phyloP scores from a whole-genome alignment of 2,797 vertebrate genomes.

The Anomalospiza imberbis region DNA sequence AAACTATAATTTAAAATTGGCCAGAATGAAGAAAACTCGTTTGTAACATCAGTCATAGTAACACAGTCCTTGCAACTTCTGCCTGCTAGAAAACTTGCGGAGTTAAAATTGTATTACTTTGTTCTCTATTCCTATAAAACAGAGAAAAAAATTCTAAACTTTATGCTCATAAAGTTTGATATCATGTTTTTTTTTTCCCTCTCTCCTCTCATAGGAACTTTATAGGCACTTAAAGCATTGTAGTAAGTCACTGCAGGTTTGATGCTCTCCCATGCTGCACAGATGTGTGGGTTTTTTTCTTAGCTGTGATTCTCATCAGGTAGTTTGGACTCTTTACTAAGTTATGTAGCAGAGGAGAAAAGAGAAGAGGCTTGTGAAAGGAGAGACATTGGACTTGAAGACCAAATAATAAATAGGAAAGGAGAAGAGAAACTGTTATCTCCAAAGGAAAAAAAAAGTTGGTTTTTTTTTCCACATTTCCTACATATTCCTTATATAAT shows the following conservation, averaged over 20 bases:
- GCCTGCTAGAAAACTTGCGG: background rate
- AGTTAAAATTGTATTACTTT: background rate
- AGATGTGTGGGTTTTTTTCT: background rate
- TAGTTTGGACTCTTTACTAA: background rate
- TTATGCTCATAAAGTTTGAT: background rate
- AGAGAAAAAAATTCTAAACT: background rate
- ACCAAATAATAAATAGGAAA: background rate
- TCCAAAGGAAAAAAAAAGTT: background rate
- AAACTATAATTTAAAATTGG: background rate
- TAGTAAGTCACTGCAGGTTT: background rate
- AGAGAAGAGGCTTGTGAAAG: background rate
- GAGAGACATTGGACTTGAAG: background rate
- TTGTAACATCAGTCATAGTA: background rate
- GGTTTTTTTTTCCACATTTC: background rate
- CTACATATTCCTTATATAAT: background rate
- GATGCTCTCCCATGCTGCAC: background rate
- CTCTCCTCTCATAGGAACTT: background rate
- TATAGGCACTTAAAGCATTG: background rate
- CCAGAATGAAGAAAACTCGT: background rate
- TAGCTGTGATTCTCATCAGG: constrained; percentile 19
- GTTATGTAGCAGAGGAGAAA: background rate
- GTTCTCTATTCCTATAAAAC: background rate
- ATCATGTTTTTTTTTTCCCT: background rate
- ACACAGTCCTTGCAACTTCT: background rate
- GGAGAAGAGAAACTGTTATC: background rate